Conservation (phyloP, 1,140 invertebrate species). For the Solen grandis region DNA sequence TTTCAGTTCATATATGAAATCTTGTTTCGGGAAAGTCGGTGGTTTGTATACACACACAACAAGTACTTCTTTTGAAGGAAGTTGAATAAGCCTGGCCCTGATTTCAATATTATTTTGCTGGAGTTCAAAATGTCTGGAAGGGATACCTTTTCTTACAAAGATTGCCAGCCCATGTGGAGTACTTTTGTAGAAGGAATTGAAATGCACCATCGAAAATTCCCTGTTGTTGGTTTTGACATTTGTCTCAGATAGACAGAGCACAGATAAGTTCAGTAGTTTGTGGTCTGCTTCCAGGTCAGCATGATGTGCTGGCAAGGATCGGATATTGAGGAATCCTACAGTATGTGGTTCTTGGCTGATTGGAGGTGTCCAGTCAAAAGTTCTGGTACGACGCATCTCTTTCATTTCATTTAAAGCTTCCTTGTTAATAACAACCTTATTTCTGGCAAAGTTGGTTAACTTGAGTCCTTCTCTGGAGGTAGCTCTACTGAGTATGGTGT, state of each 20-base stretch:
- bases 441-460: constrained; percentile 1
- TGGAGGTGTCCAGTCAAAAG: not conserved
- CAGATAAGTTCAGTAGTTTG: constrained; percentile 1
- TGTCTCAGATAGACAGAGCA: constrained; percentile 6
- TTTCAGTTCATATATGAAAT: not conserved
- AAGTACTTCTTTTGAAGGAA: constrained; percentile 2
- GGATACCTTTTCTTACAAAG: no score
- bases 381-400: not conserved
- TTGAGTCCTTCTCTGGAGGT: not conserved
- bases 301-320: not conserved
- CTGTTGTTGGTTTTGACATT: constrained; percentile 1
- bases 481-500: constrained; percentile 16
- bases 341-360: not conserved
- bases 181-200: no score
- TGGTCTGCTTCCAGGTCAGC: not conserved
- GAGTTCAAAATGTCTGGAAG: no score
- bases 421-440: not conserved
- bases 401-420: constrained; percentile 33
- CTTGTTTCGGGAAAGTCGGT: not conserved
- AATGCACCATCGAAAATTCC: no score
- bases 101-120: no score
- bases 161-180: no score
- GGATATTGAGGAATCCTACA: constrained; percentile 13
- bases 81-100: not conserved
- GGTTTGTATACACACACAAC: constrained; percentile 15